Percentiles rank a stretch among this genome's conserved stretches.
phyloP scores from a whole-genome alignment of 1,140 invertebrate genomes.

The Cotesia vestalis region DNA sequence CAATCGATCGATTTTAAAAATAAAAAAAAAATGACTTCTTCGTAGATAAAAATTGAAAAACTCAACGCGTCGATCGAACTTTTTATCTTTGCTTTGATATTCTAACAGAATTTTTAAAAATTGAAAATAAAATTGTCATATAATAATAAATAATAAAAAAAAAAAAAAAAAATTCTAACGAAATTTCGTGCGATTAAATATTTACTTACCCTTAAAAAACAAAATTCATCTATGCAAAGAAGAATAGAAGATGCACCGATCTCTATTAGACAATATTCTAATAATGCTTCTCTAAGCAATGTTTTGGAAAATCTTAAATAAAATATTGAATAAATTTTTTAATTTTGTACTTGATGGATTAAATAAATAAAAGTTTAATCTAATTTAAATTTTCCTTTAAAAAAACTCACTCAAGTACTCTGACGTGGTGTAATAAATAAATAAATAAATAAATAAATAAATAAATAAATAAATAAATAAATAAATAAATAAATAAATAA shows the following conservation, averaged over 20 bases:
- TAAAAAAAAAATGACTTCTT: no score
- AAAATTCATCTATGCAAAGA: slow-evolving; percentile 43
- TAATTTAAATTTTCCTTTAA: neutral
- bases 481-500: no score
- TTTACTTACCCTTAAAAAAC: slow-evolving; percentile 34
- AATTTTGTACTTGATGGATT: no score
- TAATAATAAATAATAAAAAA: neutral
- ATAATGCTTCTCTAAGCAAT: neutral
- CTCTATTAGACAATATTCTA: slow-evolving; percentile 41
- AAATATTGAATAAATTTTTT: neutral
- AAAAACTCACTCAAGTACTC: slow-evolving; percentile 18
- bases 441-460: no score
- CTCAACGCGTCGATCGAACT: slow-evolving; percentile 30
- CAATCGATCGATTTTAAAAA: neutral
- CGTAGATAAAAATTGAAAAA: neutral
- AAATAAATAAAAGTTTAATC: no score
- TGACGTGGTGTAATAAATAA: slow-evolving; percentile 19
- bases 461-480: no score
- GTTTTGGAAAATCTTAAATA: neutral
- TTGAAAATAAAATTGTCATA: no score
- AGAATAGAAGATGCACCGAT: slow-evolving; percentile 42
- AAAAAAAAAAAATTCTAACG: neutral
- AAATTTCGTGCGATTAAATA: neutral
- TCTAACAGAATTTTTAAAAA: no score
- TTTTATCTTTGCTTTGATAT: no score